Evolutionary conservation across 2,797 vertebrate species (phyloP).

Genomic region (Gastrophryne carolinensis): DNA sequence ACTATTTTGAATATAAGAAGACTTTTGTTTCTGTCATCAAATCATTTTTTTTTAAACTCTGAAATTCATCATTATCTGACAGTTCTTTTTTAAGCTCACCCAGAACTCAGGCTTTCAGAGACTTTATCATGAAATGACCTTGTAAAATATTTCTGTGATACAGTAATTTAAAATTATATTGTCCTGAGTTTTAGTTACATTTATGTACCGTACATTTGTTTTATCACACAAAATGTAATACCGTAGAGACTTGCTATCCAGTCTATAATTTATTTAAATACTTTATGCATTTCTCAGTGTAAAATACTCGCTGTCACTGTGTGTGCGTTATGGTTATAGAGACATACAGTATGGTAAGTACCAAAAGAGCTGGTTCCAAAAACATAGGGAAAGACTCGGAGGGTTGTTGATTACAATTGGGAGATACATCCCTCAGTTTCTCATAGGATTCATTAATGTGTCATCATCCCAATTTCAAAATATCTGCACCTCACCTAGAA

Average conservation of each 20-base stretch:
- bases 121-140: slow-evolving; percentile 6
- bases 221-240: not conserved
- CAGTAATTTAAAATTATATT: slow-evolving; percentile 1
- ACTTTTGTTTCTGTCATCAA: not conserved
- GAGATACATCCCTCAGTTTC: no score
- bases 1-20: not conserved
- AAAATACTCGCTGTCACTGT: no score
- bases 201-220: not conserved
- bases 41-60: slow-evolving; percentile 5
- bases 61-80: slow-evolving; percentile 15
- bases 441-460: no score
- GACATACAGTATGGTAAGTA: no score
- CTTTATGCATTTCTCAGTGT: no score
- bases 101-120: not conserved
- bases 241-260: no score
- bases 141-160: slow-evolving; percentile 12
- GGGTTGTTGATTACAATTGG: no score
- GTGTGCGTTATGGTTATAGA: no score
- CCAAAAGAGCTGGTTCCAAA: no score
- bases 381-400: no score
- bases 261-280: not conserved
- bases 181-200: not conserved
- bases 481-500: no score
- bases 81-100: slow-evolving; percentile 3
- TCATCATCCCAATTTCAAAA: no score